Evolutionary conservation across 2,113 vertebrate species (phyloP).

Genomic region (Myrmecophaga tridactyla): DNA sequence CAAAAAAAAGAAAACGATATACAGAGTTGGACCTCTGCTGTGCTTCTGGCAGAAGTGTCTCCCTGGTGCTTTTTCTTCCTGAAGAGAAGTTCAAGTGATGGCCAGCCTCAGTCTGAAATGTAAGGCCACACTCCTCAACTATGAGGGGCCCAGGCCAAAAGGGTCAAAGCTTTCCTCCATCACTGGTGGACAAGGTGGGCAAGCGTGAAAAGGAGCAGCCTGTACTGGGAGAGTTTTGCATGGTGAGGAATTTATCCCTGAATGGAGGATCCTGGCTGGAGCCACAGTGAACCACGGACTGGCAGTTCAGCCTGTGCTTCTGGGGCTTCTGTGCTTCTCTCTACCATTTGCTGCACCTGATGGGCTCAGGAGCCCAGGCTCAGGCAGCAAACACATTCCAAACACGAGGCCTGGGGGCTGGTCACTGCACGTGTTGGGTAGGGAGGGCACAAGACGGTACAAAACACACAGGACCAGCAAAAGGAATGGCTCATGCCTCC

Average conservation of each 20-base stretch:
- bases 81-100: background rate
- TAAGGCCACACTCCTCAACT: background rate
- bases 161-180: background rate
- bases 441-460: background rate
- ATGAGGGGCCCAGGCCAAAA: background rate
- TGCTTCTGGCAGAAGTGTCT: background rate
- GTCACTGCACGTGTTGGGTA: no score
- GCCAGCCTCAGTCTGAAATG: background rate
- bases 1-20: no score
- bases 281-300: background rate
- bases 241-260: background rate
- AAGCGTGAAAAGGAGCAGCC: accelerated
- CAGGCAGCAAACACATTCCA: background rate
- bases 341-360: background rate
- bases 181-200: background rate
- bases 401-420: background rate
- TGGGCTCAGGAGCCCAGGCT: background rate
- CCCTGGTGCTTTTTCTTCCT: background rate
- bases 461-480: background rate
- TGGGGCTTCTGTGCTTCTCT: background rate
- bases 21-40: no score
- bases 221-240: background rate
- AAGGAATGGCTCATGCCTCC: background rate
- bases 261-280: background rate
- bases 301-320: background rate